These are phyloP conservation scores for Gastrophysa polygoni DNA, from an alignment of 2,888 invertebrate genomes.

Conservation along the genomic window DNA sequence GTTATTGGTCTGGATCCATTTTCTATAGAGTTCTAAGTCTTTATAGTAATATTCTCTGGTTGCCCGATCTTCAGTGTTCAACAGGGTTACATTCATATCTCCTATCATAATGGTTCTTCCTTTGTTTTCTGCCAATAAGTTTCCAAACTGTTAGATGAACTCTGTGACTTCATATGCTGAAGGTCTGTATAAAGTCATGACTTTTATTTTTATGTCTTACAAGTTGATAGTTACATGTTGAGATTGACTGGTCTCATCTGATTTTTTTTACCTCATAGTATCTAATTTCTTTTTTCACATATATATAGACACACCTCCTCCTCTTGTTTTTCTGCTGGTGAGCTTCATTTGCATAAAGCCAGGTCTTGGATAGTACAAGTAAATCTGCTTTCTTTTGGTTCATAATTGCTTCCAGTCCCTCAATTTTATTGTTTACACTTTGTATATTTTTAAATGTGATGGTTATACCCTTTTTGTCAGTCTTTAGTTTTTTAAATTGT, in stretches of 20 bases:
- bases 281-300: background rate
- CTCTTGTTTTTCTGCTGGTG: background rate
- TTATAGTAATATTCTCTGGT: background rate
- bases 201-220: background rate
- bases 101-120: background rate
- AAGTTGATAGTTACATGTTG: background rate
- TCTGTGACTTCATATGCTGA: background rate
- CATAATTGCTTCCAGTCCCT: background rate
- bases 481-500: background rate
- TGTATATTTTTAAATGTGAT: slow-evolving; percentile 1
- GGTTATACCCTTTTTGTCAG: background rate
- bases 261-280: slow-evolving; percentile 1
- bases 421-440: background rate
- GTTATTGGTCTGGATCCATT: too few species aligned
- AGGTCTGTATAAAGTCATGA: background rate
- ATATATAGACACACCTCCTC: slow-evolving; percentile 3
- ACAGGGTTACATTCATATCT: background rate
- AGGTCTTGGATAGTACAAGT: background rate
- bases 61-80: background rate
- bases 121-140: background rate
- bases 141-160: background rate
- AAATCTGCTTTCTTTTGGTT: background rate
- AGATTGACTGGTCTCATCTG: background rate
- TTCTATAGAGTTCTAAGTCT: too few species aligned
- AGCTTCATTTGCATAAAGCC: slow-evolving; percentile 1